A percentile compares a stretch with the other conserved stretches of the same genome.
Conservation (phyloP, 2,797 vertebrate genomes). For the Enteromius thamalakanensis region DNA sequence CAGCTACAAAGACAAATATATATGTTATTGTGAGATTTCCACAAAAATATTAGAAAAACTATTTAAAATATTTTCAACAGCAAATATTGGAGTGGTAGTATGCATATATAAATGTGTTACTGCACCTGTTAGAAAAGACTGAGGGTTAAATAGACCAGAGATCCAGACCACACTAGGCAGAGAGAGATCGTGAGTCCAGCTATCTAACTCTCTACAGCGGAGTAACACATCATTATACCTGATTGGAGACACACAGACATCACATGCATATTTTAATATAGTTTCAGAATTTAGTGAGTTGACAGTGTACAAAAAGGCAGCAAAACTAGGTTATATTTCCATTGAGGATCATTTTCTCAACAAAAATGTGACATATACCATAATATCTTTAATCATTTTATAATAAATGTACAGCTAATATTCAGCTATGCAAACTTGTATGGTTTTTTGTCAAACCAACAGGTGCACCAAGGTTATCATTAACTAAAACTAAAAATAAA, state of each 20-base stretch:
- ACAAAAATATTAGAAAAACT: not conserved
- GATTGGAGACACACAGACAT: conserved; percentile 53
- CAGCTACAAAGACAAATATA: conserved; percentile 64
- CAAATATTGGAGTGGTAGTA: not conserved
- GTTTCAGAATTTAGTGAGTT: not conserved
- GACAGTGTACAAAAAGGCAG: not conserved
- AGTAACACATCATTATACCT: conserved; percentile 82
- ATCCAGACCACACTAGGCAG: conserved; percentile 90
- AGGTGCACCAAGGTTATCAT: too few relatives aligned
- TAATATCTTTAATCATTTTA: not conserved
- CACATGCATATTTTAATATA: not conserved
- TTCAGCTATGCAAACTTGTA: not conserved
- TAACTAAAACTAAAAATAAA: not conserved
- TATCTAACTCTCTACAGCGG: conserved; percentile 84
- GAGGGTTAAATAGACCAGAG: conserved; percentile 93
- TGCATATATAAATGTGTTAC: not conserved
- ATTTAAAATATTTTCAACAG: not conserved
- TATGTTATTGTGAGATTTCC: not conserved
- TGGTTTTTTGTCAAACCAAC: not conserved
- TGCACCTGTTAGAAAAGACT: conserved; percentile 95
- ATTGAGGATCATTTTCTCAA: not conserved
- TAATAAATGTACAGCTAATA: not conserved
- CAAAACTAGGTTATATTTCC: not conserved
- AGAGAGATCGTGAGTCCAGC: conserved; percentile 85
- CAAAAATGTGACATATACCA: not conserved